phyloP scores from a whole-genome alignment of 1,140 invertebrate genomes.

The Tenebrio molitor region DNA sequence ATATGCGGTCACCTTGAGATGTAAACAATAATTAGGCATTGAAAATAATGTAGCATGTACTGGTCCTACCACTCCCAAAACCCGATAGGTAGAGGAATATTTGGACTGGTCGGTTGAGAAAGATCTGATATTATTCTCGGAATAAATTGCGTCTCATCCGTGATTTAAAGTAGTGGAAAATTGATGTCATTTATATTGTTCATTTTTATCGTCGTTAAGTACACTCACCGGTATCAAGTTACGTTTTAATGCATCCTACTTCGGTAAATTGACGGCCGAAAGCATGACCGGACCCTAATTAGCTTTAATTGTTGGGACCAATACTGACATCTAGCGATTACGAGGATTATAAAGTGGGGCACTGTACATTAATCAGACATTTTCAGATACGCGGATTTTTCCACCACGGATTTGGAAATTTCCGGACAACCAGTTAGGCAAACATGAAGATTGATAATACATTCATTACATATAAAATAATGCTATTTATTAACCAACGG shows the following conservation, averaged over 20 bases:
- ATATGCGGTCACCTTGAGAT: constrained; percentile 59
- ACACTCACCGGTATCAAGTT: constrained; percentile 41
- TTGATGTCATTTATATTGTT: constrained; percentile 40
- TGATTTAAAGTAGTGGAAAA: constrained; percentile 44
- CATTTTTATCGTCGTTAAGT: constrained; percentile 39
- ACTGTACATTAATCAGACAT: too few relatives aligned
- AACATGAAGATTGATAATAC: too few relatives aligned
- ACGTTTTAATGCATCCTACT: constrained; percentile 39
- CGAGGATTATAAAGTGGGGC: too few relatives aligned
- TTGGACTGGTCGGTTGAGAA: constrained; percentile 49
- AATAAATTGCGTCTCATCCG: constrained; percentile 52
- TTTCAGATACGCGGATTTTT: too few relatives aligned
- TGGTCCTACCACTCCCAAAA: constrained; percentile 54
- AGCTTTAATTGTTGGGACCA: constrained; percentile 18
- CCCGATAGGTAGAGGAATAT: constrained; percentile 45
- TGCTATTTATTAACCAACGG: too few relatives aligned
- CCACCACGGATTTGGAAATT: too few relatives aligned
- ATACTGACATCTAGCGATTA: background rate
- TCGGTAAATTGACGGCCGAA: constrained; percentile 15
- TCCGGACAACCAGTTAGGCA: too few relatives aligned
- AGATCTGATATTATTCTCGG: constrained; percentile 54
- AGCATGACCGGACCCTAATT: constrained; percentile 28
- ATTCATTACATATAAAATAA: too few relatives aligned
- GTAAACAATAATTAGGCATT: constrained; percentile 60
- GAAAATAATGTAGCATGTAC: constrained; percentile 58